Evolutionary conservation across 1,140 invertebrate species (phyloP).

Genomic region (Megalonaias nervosa): DNA sequence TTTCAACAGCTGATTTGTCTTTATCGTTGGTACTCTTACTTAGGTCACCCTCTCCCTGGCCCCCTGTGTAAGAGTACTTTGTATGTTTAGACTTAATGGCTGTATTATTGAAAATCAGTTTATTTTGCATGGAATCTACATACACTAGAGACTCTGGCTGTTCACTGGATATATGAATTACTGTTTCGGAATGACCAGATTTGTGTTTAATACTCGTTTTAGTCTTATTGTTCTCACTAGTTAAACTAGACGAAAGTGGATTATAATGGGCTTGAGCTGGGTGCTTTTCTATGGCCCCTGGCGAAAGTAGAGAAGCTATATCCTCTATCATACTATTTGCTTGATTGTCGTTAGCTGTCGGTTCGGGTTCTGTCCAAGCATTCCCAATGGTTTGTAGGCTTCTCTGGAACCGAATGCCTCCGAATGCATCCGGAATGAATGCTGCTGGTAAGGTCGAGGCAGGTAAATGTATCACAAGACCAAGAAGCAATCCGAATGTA

Average conservation of each 20-base stretch:
- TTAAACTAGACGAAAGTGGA: not conserved
- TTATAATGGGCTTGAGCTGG: slow-evolving; percentile 6
- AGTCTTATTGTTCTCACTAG: no score
- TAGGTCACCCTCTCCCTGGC: not conserved
- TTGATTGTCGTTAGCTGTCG: not conserved
- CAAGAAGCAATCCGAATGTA: slow-evolving; percentile 60
- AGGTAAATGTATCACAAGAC: slow-evolving; percentile 64
- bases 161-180: no score
- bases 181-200: no score
- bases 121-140: no score
- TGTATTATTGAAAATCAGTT: no score
- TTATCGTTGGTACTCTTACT: slow-evolving; percentile 11
- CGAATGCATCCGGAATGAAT: not conserved
- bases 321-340: slow-evolving; percentile 1
- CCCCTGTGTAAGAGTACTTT: not conserved
- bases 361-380: not conserved
- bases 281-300: slow-evolving; percentile 21
- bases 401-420: not conserved
- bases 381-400: slow-evolving; percentile 1
- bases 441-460: slow-evolving; percentile 43
- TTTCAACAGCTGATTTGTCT: slow-evolving; percentile 22
- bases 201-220: no score
- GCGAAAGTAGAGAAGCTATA: not conserved
- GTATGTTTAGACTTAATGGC: no score
- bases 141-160: no score